Percentiles rank a stretch among this genome's conserved stretches.
Conservation (phyloP, 2,113 vertebrate genomes). For the Dipodomys ordii region DNA sequence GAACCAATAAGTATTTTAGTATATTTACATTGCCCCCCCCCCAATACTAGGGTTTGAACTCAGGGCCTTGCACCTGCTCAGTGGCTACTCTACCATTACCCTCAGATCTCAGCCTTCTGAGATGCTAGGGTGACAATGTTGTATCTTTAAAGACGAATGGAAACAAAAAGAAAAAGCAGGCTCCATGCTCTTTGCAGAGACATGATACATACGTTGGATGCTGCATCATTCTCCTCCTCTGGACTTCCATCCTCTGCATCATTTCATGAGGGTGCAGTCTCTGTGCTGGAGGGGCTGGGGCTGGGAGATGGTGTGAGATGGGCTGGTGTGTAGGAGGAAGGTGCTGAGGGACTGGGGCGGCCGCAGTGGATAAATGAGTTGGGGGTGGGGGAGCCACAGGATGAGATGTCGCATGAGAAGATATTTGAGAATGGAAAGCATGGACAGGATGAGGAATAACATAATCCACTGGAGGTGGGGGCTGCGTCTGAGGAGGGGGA, state of each 20-base stretch:
- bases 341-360: conserved; percentile 93
- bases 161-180: conserved; percentile 9
- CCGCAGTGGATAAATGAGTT: conserved; percentile 91
- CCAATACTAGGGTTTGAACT: no score
- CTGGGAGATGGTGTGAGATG: conserved; percentile 94
- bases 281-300: conserved; percentile 93
- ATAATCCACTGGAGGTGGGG: conserved; percentile 95
- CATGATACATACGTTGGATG: conserved; percentile 94
- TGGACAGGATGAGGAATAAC: conserved; percentile 96
- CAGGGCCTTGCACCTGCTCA: no score
- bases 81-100: no score
- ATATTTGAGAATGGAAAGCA: conserved; percentile 94
- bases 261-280: conserved; percentile 97
- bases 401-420: conserved; percentile 93
- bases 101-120: no score
- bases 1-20: background rate
- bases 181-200: conserved; percentile 5
- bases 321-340: conserved; percentile 94
- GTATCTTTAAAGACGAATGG: conserved; percentile 14
- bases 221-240: conserved; percentile 97
- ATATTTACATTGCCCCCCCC: background rate
- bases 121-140: no score
- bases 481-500: conserved; percentile 93
- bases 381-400: conserved; percentile 92
- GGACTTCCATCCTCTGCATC: conserved; percentile 98